A percentile compares a stretch with the other conserved stretches of the same genome.
phyloP scores from a whole-genome alignment of 1,140 invertebrate species.

The Pollicipes pollicipes region DNA sequence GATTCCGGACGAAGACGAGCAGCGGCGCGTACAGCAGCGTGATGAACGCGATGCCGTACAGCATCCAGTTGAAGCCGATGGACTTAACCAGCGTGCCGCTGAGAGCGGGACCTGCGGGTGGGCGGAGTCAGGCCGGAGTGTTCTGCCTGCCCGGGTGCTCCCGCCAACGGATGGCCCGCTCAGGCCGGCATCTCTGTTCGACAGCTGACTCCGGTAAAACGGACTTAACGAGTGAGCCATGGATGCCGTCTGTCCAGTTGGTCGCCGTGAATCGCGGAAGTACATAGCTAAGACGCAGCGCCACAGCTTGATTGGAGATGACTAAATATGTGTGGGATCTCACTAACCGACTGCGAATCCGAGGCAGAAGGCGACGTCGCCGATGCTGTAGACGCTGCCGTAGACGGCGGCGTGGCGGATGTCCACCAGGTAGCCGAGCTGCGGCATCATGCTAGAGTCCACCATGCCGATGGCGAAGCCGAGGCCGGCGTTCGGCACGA shows the following conservation, averaged over 20 bases:
- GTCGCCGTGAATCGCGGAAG: not conserved
- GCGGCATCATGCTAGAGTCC: slow-evolving; percentile 97
- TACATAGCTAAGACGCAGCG: no score
- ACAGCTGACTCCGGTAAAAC: no score
- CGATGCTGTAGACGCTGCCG: slow-evolving; percentile 93
- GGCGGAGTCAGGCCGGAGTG: no score
- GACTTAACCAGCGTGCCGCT: slow-evolving; percentile 75
- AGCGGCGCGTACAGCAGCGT: slow-evolving; percentile 90
- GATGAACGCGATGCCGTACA: slow-evolving; percentile 83
- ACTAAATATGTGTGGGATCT: no score
- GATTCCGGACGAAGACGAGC: slow-evolving; percentile 68
- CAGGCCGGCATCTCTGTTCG: no score
- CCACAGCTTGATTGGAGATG: no score
- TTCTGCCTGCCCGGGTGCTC: no score
- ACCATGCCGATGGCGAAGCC: slow-evolving; percentile 99
- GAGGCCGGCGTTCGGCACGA: slow-evolving; percentile 86
- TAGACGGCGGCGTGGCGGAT: slow-evolving; percentile 88
- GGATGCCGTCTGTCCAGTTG: not conserved
- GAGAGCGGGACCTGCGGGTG: slow-evolving; percentile 60
- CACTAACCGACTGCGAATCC: slow-evolving; percentile 80
- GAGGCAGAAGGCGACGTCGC: slow-evolving; percentile 95
- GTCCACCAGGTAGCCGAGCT: slow-evolving; percentile 88
- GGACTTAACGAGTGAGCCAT: no score
- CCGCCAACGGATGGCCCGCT: no score
- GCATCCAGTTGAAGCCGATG: slow-evolving; percentile 90